Evolutionary conservation across 2,888 invertebrate species (phyloP).

Genomic region (Aplocera efformata): DNA sequence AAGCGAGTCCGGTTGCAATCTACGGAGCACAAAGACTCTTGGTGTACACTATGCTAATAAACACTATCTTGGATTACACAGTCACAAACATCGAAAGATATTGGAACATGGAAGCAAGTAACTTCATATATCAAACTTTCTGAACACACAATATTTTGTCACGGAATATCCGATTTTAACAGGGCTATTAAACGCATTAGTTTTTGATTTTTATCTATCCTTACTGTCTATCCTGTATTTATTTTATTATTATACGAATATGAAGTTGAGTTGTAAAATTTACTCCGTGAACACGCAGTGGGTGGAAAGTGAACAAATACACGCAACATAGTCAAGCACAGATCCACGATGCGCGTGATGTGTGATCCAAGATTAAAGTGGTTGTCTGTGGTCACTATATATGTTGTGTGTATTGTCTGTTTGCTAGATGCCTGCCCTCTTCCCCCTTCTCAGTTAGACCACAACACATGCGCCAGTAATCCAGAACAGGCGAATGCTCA

Average conservation of each 20-base stretch:
- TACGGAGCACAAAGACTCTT: constrained; percentile 80
- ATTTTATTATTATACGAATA: constrained; percentile 42
- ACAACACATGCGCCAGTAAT: constrained; percentile 88
- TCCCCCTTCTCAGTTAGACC: constrained; percentile 92
- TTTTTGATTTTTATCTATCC: constrained; percentile 69
- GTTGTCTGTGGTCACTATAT: constrained; percentile 81
- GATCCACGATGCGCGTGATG: constrained; percentile 70
- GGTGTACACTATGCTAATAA: constrained; percentile 73
- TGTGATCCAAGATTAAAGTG: constrained; percentile 79
- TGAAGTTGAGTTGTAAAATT: constrained; percentile 17
- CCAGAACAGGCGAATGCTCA: constrained; percentile 86
- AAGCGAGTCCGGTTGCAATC: constrained; percentile 80
- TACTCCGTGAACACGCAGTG: constrained; percentile 45
- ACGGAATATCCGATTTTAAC: constrained; percentile 9
- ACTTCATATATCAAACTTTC: constrained; percentile 19
- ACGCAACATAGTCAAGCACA: constrained; percentile 75
- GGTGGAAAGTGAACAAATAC: constrained; percentile 71
- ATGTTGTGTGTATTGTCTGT: constrained; percentile 92
- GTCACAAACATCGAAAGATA: constrained; percentile 69
- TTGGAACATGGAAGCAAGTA: constrained; percentile 18
- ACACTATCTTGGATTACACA: constrained; percentile 81
- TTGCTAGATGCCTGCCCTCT: constrained; percentile 97
- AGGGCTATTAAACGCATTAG: constrained; percentile 21
- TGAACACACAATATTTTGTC: constrained; percentile 35
- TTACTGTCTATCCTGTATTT: constrained; percentile 71